Evolutionary conservation across 2,888 invertebrate species (phyloP).

Genomic region (Brachypterus glaber): DNA sequence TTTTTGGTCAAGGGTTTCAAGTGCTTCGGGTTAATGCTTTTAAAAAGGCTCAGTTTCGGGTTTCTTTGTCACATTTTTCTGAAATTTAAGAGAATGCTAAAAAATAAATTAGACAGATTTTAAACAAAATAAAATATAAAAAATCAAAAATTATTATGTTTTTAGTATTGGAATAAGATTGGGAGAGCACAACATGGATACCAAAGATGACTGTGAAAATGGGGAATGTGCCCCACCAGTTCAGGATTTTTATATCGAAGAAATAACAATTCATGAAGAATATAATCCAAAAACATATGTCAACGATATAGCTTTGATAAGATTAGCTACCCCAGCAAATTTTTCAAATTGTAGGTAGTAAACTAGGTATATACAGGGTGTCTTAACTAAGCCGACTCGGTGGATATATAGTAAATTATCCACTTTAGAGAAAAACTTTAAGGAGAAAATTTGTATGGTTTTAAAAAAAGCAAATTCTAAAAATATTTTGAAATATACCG

Average conservation of each 20-base stretch:
- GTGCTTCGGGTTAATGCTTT: too few species aligned
- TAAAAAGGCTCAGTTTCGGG: too few species aligned
- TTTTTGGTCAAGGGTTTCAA: too few species aligned
- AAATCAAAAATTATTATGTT: slow-evolving; percentile 9
- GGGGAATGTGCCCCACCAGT: slow-evolving; percentile 40
- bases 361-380: too few species aligned
- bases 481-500: too few species aligned
- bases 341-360: slow-evolving; percentile 33
- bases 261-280: slow-evolving; percentile 43
- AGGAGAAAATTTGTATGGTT: too few species aligned
- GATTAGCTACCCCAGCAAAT: slow-evolving; percentile 38
- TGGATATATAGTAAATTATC: too few species aligned
- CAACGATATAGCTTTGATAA: slow-evolving; percentile 52
- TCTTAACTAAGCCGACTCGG: too few species aligned
- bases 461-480: too few species aligned
- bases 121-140: background rate
- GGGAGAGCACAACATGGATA: slow-evolving; percentile 50
- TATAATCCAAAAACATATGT: slow-evolving; percentile 44
- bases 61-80: too few species aligned
- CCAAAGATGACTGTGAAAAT: slow-evolving; percentile 39
- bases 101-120: background rate
- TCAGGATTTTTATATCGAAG: slow-evolving; percentile 46
- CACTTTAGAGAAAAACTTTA: too few species aligned
- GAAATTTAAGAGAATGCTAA: too few species aligned
- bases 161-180: slow-evolving; percentile 50